These are phyloP conservation scores for Conopomorpha cramerella DNA, from an alignment of 1,140 invertebrate genomes.

Conservation along the genomic window DNA sequence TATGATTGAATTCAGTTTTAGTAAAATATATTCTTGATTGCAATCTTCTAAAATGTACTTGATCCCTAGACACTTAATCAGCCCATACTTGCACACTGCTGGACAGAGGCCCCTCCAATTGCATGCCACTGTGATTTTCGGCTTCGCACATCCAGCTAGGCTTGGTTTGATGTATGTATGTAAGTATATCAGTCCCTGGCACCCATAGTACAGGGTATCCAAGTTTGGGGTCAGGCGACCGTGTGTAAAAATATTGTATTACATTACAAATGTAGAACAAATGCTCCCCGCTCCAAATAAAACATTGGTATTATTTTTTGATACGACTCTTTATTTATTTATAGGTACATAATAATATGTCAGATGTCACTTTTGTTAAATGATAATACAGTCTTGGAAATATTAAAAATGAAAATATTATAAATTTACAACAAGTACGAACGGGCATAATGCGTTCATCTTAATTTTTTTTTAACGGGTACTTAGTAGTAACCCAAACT, in stretches of 20 bases:
- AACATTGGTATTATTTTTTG: too few species aligned
- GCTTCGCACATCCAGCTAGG: neutral
- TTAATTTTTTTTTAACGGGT: constrained; percentile 6
- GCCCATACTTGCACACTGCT: neutral
- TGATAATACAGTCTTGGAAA: constrained; percentile 53
- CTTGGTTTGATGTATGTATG: too few species aligned
- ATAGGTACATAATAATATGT: constrained; percentile 51
- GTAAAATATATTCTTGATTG: too few species aligned
- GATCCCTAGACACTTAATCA: too few species aligned
- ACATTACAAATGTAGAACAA: neutral
- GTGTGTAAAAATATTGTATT: neutral
- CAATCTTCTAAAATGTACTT: too few species aligned
- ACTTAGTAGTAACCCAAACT: constrained; percentile 9
- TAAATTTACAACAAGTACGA: constrained; percentile 42
- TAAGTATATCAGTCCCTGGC: neutral
- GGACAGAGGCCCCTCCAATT: neutral
- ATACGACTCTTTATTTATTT: constrained; percentile 41
- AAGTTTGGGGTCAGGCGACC: too few species aligned
- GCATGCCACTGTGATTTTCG: neutral
- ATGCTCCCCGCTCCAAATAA: too few species aligned
- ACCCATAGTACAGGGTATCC: too few species aligned
- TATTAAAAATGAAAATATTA: constrained; percentile 41
- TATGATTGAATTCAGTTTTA: too few species aligned
- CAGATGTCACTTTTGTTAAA: constrained; percentile 37
- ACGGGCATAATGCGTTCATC: constrained; percentile 10